A percentile compares a stretch with the other conserved stretches of the same genome.
These are phyloP conservation scores for Autographa pulchrina DNA, from an alignment of 2,888 invertebrate genomes.

Conservation along the genomic window DNA sequence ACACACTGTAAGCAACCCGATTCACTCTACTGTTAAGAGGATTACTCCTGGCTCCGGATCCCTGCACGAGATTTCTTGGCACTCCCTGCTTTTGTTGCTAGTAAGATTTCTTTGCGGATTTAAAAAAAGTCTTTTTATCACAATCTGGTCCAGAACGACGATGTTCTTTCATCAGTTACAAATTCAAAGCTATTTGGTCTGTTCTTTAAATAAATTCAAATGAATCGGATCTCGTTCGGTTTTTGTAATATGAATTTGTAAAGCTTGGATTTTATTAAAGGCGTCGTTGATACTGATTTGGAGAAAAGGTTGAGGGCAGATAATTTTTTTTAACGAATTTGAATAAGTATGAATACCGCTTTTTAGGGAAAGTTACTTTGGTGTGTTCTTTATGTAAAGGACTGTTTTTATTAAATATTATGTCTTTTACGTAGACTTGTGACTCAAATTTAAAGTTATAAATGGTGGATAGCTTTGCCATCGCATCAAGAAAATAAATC, in stretches of 20 bases:
- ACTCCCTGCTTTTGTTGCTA: conserved; percentile 72
- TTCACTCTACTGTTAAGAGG: conserved; percentile 72
- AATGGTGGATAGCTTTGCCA: too few species aligned
- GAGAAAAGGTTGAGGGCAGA: conserved; percentile 4
- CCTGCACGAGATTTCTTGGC: conserved; percentile 68
- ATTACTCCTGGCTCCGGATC: conserved; percentile 66
- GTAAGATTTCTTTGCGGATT: conserved; percentile 73
- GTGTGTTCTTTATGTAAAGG: too few species aligned
- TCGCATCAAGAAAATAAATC: too few species aligned
- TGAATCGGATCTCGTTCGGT: conserved; percentile 42
- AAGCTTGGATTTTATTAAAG: conserved; percentile 42
- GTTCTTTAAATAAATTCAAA: conserved; percentile 53
- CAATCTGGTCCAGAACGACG: conserved; percentile 58
- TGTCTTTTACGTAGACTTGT: too few species aligned
- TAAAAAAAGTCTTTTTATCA: conserved; percentile 65
- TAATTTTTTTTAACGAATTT: neutral
- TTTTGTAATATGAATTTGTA: conserved; percentile 55
- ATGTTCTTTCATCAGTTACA: conserved; percentile 61
- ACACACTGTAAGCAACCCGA: conserved; percentile 64
- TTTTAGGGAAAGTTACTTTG: neutral
- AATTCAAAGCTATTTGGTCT: conserved; percentile 52
- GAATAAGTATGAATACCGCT: neutral
- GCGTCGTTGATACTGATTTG: conserved; percentile 35
- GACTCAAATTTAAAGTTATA: too few species aligned
- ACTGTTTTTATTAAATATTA: too few species aligned